Evolutionary conservation across 2,113 vertebrate genomes (phyloP), one percentile per base, ranked within the genome.

Genomic region (Camelus bactrianus): DNA sequence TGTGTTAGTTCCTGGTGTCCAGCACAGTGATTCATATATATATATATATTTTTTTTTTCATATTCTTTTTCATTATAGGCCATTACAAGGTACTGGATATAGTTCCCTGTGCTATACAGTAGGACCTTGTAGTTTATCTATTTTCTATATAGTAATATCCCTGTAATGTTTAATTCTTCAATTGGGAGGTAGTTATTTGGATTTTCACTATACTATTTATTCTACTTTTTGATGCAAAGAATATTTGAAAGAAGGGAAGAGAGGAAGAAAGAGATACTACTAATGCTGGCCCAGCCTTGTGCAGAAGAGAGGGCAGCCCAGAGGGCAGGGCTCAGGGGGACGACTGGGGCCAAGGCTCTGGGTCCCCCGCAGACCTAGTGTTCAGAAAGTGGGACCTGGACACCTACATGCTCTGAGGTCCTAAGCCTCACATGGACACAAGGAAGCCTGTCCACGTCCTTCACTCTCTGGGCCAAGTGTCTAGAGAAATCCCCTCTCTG

Each of bases 401-500:
- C 10, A 16, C 35, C 58, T 10, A 2, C n/a, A 52, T 38, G 19
- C 58, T 80, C 69, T 2, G 5, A 30, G 48, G 24, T 12, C 54
- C 82, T 64, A 88, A 76, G 16, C 35, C 28, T 67, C 60, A 30
- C 3, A 0, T 9, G 16, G 54, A 48, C 26, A 0, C 11, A 62
- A 48, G 35, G 52, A 60, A 84, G 46, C 13, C 22, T 22, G 5
- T 64, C 15, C 9, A 2, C 19, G 30, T 26, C 67, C 46, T 65
- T 86, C 6, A 20, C 62, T 16, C 50, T 65, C 13, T 62, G 7
- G 48, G 28, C 58, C 75, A 95, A 95, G 56, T 94, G 96, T 96
- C 76, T 80, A 67, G 89, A 79, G 82, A 52, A 96, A 97, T 97
- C 87, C 93, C 89, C 62, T 72, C 80, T 96, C 96, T 89, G 94